These are phyloP conservation scores for Nemopilema nomurai DNA, from an alignment of 30 jellyfish, hydroid and myxozoan species.

Conservation along the genomic window DNA sequence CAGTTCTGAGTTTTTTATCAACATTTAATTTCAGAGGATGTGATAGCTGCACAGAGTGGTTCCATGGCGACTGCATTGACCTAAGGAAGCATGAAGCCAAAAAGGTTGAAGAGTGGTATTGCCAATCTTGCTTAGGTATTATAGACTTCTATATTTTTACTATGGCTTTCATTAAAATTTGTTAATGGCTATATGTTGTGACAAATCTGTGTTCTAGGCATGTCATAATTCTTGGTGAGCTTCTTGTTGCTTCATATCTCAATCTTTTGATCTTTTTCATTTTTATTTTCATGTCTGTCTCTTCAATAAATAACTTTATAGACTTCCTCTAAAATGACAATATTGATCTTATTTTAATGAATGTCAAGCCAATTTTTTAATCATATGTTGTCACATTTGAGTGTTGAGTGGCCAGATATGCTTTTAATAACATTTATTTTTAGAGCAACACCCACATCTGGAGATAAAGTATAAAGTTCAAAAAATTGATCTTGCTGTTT, in stretches of 20 bases:
- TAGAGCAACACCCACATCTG: conserved; percentile 45
- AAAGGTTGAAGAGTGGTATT: conserved; percentile 86
- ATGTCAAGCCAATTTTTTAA: not conserved
- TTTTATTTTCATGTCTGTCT: too few relatives aligned
- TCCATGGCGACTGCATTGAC: conserved; percentile 91
- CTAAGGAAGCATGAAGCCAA: conserved; percentile 77
- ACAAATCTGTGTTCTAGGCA: not conserved
- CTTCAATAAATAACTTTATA: too few relatives aligned
- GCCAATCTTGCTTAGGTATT: conserved; percentile 75
- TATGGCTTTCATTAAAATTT: not conserved
- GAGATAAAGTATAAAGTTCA: conserved; percentile 42
- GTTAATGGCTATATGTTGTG: not conserved
- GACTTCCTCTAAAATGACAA: too few relatives aligned
- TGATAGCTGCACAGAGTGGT: conserved; percentile 91
- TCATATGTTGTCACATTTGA: not conserved
- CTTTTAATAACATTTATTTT: not conserved
- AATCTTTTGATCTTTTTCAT: too few relatives aligned
- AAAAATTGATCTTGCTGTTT: not conserved
- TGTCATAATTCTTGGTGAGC: too few relatives aligned
- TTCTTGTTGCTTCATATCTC: too few relatives aligned
- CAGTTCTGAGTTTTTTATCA: not conserved
- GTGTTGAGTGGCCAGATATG: not conserved
- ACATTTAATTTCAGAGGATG: conserved; percentile 62
- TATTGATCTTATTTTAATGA: too few relatives aligned
- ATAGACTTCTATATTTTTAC: not conserved